Evolutionary conservation across 2,888 invertebrate species (phyloP).

Genomic region (Drosophila mercatorum): DNA sequence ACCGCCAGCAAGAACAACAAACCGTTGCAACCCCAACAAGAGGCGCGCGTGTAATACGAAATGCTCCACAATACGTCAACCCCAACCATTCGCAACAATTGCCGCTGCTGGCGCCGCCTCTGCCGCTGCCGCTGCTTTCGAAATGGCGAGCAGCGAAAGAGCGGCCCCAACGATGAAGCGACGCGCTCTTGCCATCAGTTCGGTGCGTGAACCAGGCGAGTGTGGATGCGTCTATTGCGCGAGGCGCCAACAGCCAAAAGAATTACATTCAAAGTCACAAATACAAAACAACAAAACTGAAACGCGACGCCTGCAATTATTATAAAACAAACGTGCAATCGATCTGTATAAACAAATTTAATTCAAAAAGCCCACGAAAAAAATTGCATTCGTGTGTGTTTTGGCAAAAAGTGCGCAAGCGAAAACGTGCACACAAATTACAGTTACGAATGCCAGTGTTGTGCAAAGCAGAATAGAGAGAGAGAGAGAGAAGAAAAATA

Average conservation of each 20-base stretch:
- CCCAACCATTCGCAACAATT: constrained; percentile 9
- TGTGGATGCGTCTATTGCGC: constrained; percentile 78
- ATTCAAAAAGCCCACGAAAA: constrained; percentile 4
- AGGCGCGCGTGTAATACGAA: constrained; percentile 22
- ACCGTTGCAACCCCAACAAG: constrained; percentile 25
- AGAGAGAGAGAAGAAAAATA: constrained; percentile 9
- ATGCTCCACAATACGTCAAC: constrained; percentile 14
- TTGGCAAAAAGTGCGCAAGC: constrained; percentile 7
- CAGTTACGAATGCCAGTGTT: constrained; percentile 22
- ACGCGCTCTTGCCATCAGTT: constrained; percentile 70
- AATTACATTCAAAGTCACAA: constrained; percentile 41
- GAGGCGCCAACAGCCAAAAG: constrained; percentile 52
- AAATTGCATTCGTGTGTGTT: constrained; percentile 13
- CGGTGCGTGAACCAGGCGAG: constrained; percentile 83
- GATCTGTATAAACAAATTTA: constrained; percentile 16
- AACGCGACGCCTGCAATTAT: constrained; percentile 46
- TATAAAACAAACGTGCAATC: constrained; percentile 25
- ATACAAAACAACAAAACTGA: constrained; percentile 49
- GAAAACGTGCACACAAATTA: constrained; percentile 25
- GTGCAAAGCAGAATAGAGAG: constrained; percentile 18
- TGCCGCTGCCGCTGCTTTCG: constrained; percentile 35
- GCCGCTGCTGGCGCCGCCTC: neutral
- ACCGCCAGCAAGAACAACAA: constrained; percentile 12
- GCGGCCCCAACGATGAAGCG: constrained; percentile 21
- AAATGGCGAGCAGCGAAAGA: constrained; percentile 40